Conservation (phyloP, 2,113 vertebrate genomes). For the Tonatia bakeri region DNA sequence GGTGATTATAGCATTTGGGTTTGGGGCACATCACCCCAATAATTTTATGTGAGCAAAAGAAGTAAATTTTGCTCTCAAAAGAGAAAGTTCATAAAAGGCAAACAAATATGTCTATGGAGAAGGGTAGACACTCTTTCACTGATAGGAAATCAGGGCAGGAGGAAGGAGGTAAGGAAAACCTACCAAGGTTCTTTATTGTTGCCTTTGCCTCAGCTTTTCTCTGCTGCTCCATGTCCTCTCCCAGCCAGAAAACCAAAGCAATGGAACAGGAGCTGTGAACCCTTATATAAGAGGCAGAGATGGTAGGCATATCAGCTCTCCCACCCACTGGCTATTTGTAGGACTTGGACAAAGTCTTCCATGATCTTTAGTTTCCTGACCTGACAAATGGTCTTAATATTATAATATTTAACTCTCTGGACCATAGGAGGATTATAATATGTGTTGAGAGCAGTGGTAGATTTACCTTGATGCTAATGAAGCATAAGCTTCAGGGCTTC, state of each 20-base stretch:
- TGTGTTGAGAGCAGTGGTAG: background rate
- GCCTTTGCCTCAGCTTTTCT: background rate
- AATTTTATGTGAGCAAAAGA: background rate
- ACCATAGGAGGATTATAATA: background rate
- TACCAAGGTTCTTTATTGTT: background rate
- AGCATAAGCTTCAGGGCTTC: background rate
- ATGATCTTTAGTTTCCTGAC: background rate
- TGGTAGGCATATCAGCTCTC: background rate
- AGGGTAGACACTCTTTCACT: background rate
- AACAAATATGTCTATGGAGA: background rate
- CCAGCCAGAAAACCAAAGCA: background rate
- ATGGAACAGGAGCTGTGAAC: background rate
- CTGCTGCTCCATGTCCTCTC: background rate
- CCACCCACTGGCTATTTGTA: background rate
- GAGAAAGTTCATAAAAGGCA: background rate
- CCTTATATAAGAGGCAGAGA: too few species aligned
- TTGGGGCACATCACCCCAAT: background rate
- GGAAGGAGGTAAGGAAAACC: background rate
- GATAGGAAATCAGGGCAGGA: background rate
- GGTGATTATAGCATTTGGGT: slow-evolving; percentile 43
- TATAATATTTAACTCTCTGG: background rate
- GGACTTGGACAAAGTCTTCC: background rate
- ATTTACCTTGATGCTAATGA: background rate
- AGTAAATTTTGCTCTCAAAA: background rate
- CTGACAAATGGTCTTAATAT: background rate